Evolutionary conservation across 92 coral and sea anemone genomes (phyloP).

Genomic region (Muricea muricata): DNA sequence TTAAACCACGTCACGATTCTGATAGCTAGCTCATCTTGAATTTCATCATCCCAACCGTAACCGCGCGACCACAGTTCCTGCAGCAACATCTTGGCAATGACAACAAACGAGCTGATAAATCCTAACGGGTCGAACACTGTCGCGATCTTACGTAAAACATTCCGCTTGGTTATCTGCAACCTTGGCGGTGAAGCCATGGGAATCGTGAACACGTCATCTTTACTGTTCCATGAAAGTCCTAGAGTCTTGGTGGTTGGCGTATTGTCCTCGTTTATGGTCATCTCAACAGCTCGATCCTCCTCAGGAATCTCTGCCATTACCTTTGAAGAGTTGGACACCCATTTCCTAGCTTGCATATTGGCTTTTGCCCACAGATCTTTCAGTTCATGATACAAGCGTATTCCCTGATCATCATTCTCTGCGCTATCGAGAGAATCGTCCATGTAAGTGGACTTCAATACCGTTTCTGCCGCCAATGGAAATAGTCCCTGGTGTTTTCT

Average conservation of each 20-base stretch:
- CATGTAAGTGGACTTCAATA: background rate
- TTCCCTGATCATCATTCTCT: constrained; percentile 38
- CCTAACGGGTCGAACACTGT: too few relatives aligned
- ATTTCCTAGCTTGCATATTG: constrained; percentile 62
- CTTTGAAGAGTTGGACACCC: constrained; percentile 50
- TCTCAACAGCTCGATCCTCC: background rate
- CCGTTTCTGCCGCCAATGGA: background rate
- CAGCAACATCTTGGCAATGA: too few relatives aligned
- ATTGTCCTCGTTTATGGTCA: background rate
- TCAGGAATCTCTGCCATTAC: constrained; percentile 52
- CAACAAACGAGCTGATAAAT: too few relatives aligned
- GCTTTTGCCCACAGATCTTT: constrained; percentile 15
- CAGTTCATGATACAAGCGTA: constrained; percentile 50
- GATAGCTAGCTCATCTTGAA: background rate
- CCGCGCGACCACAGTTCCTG: background rate
- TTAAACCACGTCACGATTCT: background rate
- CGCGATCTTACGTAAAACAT: too few relatives aligned
- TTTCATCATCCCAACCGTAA: background rate
- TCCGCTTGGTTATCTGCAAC: too few relatives aligned
- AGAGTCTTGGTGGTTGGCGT: too few relatives aligned
- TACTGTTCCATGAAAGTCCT: too few relatives aligned
- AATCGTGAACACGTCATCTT: too few relatives aligned
- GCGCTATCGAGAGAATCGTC: background rate
- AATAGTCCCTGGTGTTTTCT: background rate
- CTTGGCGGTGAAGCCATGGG: too few relatives aligned